These are phyloP conservation scores for Entomobrya proxima DNA, from an alignment of 2,888 invertebrate genomes.

Conservation along the genomic window DNA sequence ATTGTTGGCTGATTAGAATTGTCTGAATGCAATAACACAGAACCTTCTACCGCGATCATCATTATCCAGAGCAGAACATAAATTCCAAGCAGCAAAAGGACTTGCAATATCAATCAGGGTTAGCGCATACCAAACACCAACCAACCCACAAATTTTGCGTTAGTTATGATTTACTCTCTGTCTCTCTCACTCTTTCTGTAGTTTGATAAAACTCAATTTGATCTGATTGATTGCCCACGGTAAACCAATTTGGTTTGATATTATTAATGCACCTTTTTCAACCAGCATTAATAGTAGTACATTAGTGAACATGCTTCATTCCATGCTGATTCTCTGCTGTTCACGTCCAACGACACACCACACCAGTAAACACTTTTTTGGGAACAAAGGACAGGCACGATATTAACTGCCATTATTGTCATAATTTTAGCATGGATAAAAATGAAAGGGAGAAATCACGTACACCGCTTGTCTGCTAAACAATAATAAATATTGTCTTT, in stretches of 20 bases:
- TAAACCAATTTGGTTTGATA: background rate
- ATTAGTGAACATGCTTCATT: background rate
- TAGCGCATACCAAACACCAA: no score
- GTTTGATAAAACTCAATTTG: slow-evolving; percentile 47
- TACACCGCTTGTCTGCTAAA: slow-evolving; percentile 2
- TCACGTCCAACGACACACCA: background rate
- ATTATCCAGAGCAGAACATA: background rate
- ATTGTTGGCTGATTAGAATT: slow-evolving; percentile 54
- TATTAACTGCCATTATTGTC: background rate
- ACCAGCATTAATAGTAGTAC: background rate
- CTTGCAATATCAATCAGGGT: background rate
- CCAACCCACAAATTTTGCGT: no score
- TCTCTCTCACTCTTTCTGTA: background rate
- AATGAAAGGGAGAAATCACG: background rate
- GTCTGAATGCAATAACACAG: slow-evolving; percentile 6
- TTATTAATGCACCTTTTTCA: slow-evolving; percentile 1
- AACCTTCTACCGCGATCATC: background rate
- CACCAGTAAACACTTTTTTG: background rate
- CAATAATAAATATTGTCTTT: slow-evolving; percentile 8
- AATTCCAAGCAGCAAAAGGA: background rate
- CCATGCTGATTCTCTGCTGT: background rate
- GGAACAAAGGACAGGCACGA: background rate
- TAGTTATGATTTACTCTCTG: background rate
- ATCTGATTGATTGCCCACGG: slow-evolving; percentile 58
- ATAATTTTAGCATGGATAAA: slow-evolving; percentile 11